Base-by-base conservation (phyloP, 2,797 vertebrate species). In the Tamandua tetradactyla region DNA sequence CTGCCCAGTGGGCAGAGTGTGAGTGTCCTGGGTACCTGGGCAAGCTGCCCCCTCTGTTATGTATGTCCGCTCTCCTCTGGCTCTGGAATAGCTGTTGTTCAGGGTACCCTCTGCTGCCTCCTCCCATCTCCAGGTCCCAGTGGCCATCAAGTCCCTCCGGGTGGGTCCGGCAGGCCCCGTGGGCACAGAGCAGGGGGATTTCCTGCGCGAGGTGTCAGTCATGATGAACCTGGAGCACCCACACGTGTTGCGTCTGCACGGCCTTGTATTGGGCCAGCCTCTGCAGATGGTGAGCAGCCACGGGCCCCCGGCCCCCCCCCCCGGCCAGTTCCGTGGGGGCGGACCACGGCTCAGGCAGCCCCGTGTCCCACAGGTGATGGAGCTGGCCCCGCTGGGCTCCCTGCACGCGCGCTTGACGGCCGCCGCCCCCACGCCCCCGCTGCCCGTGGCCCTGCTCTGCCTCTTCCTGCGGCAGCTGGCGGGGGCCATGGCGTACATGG, bases 201-300 rank as follows among this genome's bases (percentile, higher is more conserved):
- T 99, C 95, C 98, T 99, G 9, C 98, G 99, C 66, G 99, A 99
- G 94, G 99, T 99, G 84, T 99, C 98, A 2, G 97, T 97, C 93
- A 99, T 99, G 99, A 99, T 99, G 97, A 98, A 98, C 7, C 87
- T 99, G 94, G 98, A 99, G 79, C 99, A 99, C 96, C 98, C 98
- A 25, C 98, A 99, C 76, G 99, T 99, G 96, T 98, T 99, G 30
- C 98, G 98, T 1, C 98, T 99, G 4, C 98, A 99, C 1, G 99
- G 99, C 0, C 99, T 99, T 5, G 99, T 99, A 5, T 98, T 99
- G 92, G 99, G 98, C 1, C 99, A 99, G 96, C 99, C 99, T 4
- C 98, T 99, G 75, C 99, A 99, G 97, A 99, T 99, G 99, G 99
- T 99, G 82, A 98, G 97, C 55, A 42, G 23, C 30, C 14, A n/a